Evolutionary conservation across 1,140 invertebrate species (phyloP).

Genomic region (Polypedilum pembai): DNA sequence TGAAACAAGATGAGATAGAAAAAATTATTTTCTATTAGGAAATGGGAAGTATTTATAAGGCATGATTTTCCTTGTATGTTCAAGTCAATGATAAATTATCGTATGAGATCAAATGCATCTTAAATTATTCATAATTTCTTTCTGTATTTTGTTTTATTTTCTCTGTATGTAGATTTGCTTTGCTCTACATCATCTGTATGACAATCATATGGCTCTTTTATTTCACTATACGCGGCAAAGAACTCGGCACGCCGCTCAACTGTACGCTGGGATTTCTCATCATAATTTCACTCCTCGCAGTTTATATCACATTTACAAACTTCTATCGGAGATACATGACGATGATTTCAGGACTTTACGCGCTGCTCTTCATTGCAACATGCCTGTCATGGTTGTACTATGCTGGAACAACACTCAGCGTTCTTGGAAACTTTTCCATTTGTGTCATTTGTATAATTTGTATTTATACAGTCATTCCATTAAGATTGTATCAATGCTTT

Average conservation of each 20-base stretch:
- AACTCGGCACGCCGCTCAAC: background rate
- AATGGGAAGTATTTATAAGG: slow-evolving; percentile 1
- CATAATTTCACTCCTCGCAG: background rate
- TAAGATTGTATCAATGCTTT: slow-evolving; percentile 78
- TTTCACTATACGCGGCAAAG: slow-evolving; percentile 12
- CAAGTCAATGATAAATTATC: too few species aligned
- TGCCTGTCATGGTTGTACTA: slow-evolving; percentile 11
- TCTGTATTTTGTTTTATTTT: background rate
- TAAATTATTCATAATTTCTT: background rate
- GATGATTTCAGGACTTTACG: slow-evolving; percentile 56
- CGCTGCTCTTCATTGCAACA: slow-evolving; percentile 43
- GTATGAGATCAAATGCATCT: background rate
- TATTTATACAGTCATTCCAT: slow-evolving; percentile 87
- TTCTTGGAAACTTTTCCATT: slow-evolving; percentile 74
- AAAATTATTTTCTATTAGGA: background rate
- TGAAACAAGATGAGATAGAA: background rate
- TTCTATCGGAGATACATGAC: slow-evolving; percentile 59
- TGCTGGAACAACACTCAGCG: slow-evolving; percentile 46
- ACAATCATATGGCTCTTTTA: slow-evolving; percentile 22
- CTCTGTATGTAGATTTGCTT: slow-evolving; percentile 1
- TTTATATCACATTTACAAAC: slow-evolving; percentile 56
- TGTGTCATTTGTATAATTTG: slow-evolving; percentile 81
- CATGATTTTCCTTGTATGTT: background rate
- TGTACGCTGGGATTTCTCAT: background rate
- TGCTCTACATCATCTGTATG: slow-evolving; percentile 10